Base-by-base conservation (phyloP, 2,888 invertebrate genomes). In the Diplazon laetatorius region DNA sequence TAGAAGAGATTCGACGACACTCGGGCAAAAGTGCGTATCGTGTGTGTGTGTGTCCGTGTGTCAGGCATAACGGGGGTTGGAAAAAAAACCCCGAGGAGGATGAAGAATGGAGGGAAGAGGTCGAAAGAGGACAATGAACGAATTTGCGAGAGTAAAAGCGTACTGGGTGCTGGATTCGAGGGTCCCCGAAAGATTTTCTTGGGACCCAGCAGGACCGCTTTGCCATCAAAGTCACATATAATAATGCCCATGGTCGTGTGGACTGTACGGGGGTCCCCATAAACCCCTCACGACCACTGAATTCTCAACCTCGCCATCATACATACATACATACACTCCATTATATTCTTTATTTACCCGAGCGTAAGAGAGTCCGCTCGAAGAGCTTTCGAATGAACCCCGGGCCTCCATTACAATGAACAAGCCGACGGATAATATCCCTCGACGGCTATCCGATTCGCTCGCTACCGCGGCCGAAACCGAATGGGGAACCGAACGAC, bases 331-430 rank as follows among this genome's bases (percentile, higher is more conserved):
- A 63, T 77, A 62, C 16, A 20, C 46, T 71, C 82, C 77, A 80
- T 82, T 83, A 82, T 78, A 55, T 78, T 74, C 78, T 80, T 82
- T 81, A 83, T 82, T 83, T 81, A 83, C 81, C 78, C 68, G 75
- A 77, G 79, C 78, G 80, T 5, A 74, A 76, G 70, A 80, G 70
- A 80, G 78, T 78, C 80, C 81, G 4, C 72, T 68, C 78, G 71
- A 78, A 78, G 82, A 80, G 80, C 59, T 76, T 80, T 80, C 76
- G 80, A 82, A 81, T 80, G 82, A 80, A 81, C 78, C 73, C 66
- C 63, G 76, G n/a, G n/a, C n/a, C n/a, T n/a, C n/a, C n/a, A n/a
- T n/a, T 69, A 81, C 82, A 81, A 81, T 77, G 69, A 69, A 80
- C 65, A 59, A 65, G n/a, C 44, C 76, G 65, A 78, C 73, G 62